Percentiles rank a stretch among this genome's conserved stretches.
Conservation (phyloP, 2,113 vertebrate species). For the Cinclus mexicanus region DNA sequence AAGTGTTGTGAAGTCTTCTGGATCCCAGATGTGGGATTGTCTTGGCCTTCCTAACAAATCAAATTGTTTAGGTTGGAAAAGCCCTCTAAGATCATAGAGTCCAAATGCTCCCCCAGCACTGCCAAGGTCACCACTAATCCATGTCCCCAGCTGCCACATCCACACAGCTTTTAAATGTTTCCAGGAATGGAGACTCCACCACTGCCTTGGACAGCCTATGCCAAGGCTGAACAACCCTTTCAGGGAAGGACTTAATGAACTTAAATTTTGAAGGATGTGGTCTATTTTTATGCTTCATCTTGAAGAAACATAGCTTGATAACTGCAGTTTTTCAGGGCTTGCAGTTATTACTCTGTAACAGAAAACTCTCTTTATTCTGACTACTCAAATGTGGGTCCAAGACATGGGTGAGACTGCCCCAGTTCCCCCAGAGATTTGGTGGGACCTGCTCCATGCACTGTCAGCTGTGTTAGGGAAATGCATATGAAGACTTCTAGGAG, state of each 20-base stretch:
- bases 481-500: not conserved
- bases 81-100: not conserved
- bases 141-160: not conserved
- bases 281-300: not conserved
- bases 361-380: not conserved
- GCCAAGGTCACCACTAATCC: not conserved
- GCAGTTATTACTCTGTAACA: not conserved
- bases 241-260: not conserved
- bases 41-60: not conserved
- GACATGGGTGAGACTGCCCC: not conserved
- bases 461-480: not conserved
- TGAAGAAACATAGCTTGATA: not conserved
- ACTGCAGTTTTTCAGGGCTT: not conserved
- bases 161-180: not conserved
- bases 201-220: not conserved
- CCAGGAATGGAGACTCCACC: not conserved
- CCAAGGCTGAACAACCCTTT: not conserved
- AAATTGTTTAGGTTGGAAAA: not conserved
- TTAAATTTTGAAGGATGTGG: not conserved
- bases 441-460: not conserved
- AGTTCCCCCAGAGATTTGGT: not conserved
- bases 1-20: not conserved
- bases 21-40: not conserved
- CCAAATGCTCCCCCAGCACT: not conserved
- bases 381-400: not conserved